Evolutionary conservation across 2,888 invertebrate species (phyloP), one percentile per base, ranked within the genome.

Genomic region (Pantelozetes paolii): DNA sequence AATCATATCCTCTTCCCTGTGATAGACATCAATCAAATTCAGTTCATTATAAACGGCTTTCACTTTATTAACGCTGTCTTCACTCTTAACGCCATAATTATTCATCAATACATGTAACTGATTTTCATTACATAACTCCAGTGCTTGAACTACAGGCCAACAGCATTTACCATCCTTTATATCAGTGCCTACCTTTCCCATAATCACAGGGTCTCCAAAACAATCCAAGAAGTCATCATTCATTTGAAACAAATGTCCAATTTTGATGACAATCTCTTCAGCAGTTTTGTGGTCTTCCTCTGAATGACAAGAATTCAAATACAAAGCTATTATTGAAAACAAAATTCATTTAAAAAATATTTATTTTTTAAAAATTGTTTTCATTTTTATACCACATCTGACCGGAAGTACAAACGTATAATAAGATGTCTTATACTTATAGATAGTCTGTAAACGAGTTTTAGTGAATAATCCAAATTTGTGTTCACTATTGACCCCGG

Each of bases 151-250:
- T 0, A 91, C 88, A 40, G 96, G 84, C 98, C 98, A 99, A 0
- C 94, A 89, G 83, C 97, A 98, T 84, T 97, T 98, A 42, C 94
- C 95, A 79, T 96, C 94, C 83, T 90, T 87, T 78, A 98, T 96
- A 81, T 98, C 96, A 0, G 89, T 91, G 45, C 94, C 92, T 50
- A 87, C 84, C 84, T 97, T 98, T 9, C 97, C 98, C 0, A 90
- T 94, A 2, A 90, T 85, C 8, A 86, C 85, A 20, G 90, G 87
- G 81, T 94, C 89, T 0, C 95, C 96, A 82, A 90, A 98, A 81
- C 92, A 93, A 82, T 96, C 95, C 59, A 94, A 84, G 83, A 88
- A 94, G 82, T 94, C 64, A 13, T 64, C 64, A 8, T 64, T 36
- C 8, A 36, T 36, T 64, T 64, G 64, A 20, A 64, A 64, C 6